Evolutionary conservation across 92 coral and sea anemone genomes (phyloP).

Genomic region (Phenganax marumi): DNA sequence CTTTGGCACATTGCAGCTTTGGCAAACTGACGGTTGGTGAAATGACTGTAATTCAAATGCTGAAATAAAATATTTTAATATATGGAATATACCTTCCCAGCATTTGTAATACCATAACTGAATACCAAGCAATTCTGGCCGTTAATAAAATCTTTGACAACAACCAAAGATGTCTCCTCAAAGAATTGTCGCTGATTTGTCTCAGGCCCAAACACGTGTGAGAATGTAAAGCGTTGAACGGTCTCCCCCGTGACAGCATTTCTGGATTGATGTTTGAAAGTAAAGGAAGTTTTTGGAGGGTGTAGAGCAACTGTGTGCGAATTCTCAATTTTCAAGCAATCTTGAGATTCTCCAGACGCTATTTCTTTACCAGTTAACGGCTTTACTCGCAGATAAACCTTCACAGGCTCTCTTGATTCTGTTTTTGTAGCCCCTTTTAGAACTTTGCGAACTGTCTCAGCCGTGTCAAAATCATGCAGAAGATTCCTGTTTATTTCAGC

Average conservation of each 20-base stretch:
- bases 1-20: too few species aligned
- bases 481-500: constrained; percentile 73
- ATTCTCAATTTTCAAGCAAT: constrained; percentile 71
- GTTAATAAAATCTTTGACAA: constrained; percentile 81
- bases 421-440: constrained; percentile 7
- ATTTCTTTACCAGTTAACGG: constrained; percentile 73
- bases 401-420: constrained; percentile 62
- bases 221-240: constrained; percentile 83
- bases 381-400: constrained; percentile 78
- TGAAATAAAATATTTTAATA: not conserved
- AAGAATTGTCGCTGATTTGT: constrained; percentile 78
- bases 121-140: constrained; percentile 95
- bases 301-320: constrained; percentile 63
- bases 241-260: constrained; percentile 56
- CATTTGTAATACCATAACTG: constrained; percentile 90
- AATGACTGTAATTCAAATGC: too few species aligned
- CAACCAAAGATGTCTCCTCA: constrained; percentile 67
- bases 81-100: constrained; percentile 75
- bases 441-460: constrained; percentile 43
- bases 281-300: constrained; percentile 59
- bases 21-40: too few species aligned
- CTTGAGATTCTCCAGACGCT: constrained; percentile 61
- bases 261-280: constrained; percentile 6
- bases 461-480: constrained; percentile 71
- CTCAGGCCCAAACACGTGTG: constrained; percentile 74